These are phyloP conservation scores for Digitonthophagus gazella DNA, from an alignment of 2,888 invertebrate genomes.

Conservation along the genomic window DNA sequence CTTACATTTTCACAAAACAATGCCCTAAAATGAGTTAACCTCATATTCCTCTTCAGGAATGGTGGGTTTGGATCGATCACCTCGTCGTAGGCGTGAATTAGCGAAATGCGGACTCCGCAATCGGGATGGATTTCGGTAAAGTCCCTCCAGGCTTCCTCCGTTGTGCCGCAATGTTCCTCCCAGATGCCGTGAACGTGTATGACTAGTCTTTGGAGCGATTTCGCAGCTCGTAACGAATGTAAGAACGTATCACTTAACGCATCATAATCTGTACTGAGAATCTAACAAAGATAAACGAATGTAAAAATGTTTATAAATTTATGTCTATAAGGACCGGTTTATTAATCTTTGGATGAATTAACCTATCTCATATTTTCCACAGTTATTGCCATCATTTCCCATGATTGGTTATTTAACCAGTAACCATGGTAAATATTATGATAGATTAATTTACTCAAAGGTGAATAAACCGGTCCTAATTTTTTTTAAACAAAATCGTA, in stretches of 20 bases:
- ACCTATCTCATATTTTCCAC: no score
- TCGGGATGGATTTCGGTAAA: slow-evolving; percentile 57
- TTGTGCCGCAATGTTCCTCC: slow-evolving; percentile 61
- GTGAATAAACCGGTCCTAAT: no score
- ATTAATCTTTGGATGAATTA: no score
- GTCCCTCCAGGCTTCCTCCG: slow-evolving; percentile 63
- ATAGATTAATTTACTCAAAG: no score
- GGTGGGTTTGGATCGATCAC: slow-evolving; percentile 60
- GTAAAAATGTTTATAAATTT: not conserved
- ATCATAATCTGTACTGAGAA: slow-evolving; percentile 59
- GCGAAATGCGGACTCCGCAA: slow-evolving; percentile 60
- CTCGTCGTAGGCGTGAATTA: slow-evolving; percentile 69
- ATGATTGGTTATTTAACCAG: no score
- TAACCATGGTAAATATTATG: no score
- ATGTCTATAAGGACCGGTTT: no score
- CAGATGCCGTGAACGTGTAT: slow-evolving; percentile 70
- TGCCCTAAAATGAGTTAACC: slow-evolving; percentile 69
- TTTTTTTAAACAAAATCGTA: not conserved
- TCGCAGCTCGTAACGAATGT: slow-evolving; percentile 40
- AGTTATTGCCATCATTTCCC: slow-evolving; percentile 37
- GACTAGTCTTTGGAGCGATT: slow-evolving; percentile 59
- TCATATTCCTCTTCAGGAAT: slow-evolving; percentile 68
- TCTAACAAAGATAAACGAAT: slow-evolving; percentile 39
- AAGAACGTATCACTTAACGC: slow-evolving; percentile 55
- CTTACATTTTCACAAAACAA: slow-evolving; percentile 69